A percentile compares a stretch with the other conserved stretches of the same genome.
Conservation (phyloP, 2,888 invertebrate species). For the Sepioteuthis lessoniana region DNA sequence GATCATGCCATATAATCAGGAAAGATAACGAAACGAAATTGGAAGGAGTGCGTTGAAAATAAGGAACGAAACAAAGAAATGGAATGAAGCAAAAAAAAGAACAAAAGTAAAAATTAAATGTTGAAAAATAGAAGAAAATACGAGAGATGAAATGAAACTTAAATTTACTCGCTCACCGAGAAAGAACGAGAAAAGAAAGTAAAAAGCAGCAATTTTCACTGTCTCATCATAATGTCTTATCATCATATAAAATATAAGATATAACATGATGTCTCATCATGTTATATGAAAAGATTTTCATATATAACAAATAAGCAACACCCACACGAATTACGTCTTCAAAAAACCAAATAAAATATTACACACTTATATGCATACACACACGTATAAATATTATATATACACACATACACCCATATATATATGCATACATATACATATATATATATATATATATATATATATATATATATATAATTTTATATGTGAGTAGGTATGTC, state of each 20-base stretch:
- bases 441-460: background rate
- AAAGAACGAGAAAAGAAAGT: background rate
- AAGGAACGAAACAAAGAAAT: background rate
- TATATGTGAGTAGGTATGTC: background rate
- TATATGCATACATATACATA: background rate
- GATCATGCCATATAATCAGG: no score
- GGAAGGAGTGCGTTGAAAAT: background rate
- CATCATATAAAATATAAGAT: no score
- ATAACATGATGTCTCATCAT: background rate
- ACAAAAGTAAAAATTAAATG: background rate
- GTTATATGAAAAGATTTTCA: background rate
- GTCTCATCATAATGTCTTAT: no score
- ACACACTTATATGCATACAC: background rate
- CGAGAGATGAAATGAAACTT: background rate
- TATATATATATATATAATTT: background rate
- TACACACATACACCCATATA: no score
- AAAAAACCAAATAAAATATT: background rate
- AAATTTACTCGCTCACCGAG: background rate
- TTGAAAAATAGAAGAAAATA: background rate
- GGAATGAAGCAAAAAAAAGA: background rate
- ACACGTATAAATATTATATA: background rate
- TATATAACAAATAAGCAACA: no score
- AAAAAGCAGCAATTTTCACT: no score
- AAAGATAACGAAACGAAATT: background rate
- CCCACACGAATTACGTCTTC: no score